Base-by-base conservation (phyloP, 2,888 invertebrate genomes). In the Phorcus lineatus region DNA sequence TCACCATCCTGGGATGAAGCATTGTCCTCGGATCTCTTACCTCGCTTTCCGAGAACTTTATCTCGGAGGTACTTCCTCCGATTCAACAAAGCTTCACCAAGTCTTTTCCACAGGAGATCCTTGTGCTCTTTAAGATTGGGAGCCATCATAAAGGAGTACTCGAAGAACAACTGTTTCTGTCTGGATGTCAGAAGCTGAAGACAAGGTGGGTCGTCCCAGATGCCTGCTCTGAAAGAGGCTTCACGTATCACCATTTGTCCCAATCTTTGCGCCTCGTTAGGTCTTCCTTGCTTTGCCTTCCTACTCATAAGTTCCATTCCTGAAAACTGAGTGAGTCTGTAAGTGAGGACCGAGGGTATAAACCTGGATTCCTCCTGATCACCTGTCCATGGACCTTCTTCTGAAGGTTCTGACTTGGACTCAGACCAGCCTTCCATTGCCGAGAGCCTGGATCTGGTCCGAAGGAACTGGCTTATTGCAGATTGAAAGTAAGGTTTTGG, bases 181-280 rank as follows among this genome's bases (percentile, higher is more conserved):
- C 24, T 62, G 62, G 62, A 28, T 16, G 62, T 62, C n/a, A 62
- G 62, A 11, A 62, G 62, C 28, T 62, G 62, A 3, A 62, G 62
- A 62, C 62, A 62, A 62, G 62, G 62, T 24, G 62, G 62, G 17
- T 62, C 62, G 6, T 62, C 62, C 62, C 62, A 62, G 28, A 62
- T 62, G 22, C 62, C 62, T 24, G 62, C 62, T 17, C 62, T 24
- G 24, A 28, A 62, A 3, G 62, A 62, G 3, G 62, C 62, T 28
- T 62, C 62, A 0, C 62, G 62, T 24, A 62, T 28, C 28, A 62
- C 62, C 62, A 62, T 62, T 28, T 62, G 62, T 17, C 62, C 62
- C 1, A 62, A 28, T 62, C 62, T 62, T 17, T 62, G 62, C 2
- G 62, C 62, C 62, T 62, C 62, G 13, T 28, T 62, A 28, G 62